Evolutionary conservation across 2,797 vertebrate species (phyloP), one percentile per base, ranked within the genome.

Genomic region (Sebastiscus tertius): DNA sequence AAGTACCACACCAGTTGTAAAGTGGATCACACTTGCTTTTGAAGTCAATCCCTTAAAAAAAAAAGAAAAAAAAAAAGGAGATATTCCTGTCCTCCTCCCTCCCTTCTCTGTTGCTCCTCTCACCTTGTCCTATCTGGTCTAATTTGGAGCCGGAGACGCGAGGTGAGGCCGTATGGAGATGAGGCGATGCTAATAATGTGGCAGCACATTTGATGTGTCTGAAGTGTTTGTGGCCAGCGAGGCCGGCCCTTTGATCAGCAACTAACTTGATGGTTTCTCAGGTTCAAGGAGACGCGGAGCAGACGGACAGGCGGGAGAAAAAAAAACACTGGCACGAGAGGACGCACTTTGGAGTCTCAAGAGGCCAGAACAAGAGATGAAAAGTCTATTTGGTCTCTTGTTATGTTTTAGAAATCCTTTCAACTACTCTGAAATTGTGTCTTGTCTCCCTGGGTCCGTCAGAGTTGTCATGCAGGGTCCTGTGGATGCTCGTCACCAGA

Each of bases 121-220:
- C 85, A 78, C 79, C 81, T 87, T 67, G 82, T 87, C 75, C 87
- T 93, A 88, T 95, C 82, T 80, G 80, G 64, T 91, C 90, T 93
- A 88, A 95, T 95, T 94, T 92, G 88, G 84, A 80, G 74, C 52
- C 58, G 9, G 56, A 74, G 84, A 88, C 69, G 79, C 42, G 70
- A 92, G 80, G 87, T 84, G 86, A 89, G 88, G 85, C 69, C 70
- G 72, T 89, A 94, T 93, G 94, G 92, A 95, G 91, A 95, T 94
- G 93, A 93, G 90, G 87, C 58, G n/a, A 88, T 88, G 89, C 90
- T 94, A 94, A 95, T 95, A 93, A 91, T 34, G 60, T 72, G 84
- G 75, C 70, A 66, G 72, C 83, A 77, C 87, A 94, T 95, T 93
- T 95, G 94, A 96, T 94, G 93, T 92, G 90, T 83, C 92, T 89